Evolutionary conservation across 2,888 invertebrate genomes (phyloP), one percentile per base, ranked within the genome.

Genomic region (Oligia strigilis): DNA sequence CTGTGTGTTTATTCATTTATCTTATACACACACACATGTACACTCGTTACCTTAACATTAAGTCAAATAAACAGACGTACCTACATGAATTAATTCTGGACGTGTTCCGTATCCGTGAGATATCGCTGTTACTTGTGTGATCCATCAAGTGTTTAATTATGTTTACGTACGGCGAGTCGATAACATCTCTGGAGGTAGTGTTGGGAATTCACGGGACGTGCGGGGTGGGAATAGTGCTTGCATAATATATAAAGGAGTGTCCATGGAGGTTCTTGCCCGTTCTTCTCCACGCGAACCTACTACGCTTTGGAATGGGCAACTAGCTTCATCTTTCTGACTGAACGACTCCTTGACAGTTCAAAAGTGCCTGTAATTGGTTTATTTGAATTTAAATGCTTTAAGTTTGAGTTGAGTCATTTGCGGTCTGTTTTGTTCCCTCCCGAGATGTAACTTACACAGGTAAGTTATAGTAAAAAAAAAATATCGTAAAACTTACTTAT

Each of bases 81-180:
- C 13, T n/a, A 23, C 58, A 9, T 43, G 19, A 72, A 82, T 86
- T 82, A 84, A 75, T 84, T 55, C 40, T 11, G 36, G 6, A 84
- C 58, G 62, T 64, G 60, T 40, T 4, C 36, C 55, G 43, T 65
- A 65, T 60, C 11, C 55, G 60, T 76, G 64, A 70, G 36, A 36
- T 76, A 83, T 69, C 72, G 14, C 23, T 14, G 62, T 62, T 9
- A 75, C 70, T 74, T 72, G 55, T 40, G 75, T 67, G 29, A 87
- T 87, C 77, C 70, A 69, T 84, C 81, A 75, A 76, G 62, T 40
- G 75, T 71, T 87, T 87, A 84, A 87, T 87, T 84, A 87, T 84
- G 87, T 87, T 84, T 83, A 74, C 75, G 36, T 76, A 67, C n/a
- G 74, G 40, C 9, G 40, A 77, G 70, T 19, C 46, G 80, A 80